Evolutionary conservation across 1,140 invertebrate genomes (phyloP).

Genomic region (Pogonomyrmex barbatus): DNA sequence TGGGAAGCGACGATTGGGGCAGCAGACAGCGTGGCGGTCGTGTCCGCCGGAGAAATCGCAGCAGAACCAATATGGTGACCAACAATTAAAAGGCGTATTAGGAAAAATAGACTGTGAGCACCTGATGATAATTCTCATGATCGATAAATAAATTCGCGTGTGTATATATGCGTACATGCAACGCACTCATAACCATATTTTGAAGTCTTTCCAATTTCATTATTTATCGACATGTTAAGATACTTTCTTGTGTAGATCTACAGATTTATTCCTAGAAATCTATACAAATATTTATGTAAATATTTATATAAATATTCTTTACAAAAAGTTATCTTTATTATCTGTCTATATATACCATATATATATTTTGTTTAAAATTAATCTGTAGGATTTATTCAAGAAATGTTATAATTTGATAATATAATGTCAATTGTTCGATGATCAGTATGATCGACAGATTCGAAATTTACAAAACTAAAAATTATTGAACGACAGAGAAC

Average conservation of each 20-base stretch:
- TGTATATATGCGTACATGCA: neutral
- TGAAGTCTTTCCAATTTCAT: slow-evolving; percentile 36
- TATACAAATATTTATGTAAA: slow-evolving; percentile 26
- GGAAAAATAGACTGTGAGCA: slow-evolving; percentile 57
- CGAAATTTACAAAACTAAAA: neutral
- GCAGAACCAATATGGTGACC: slow-evolving; percentile 77
- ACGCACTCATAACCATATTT: neutral
- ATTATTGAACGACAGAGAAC: neutral
- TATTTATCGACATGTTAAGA: neutral
- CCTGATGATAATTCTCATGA: slow-evolving; percentile 75
- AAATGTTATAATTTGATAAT: neutral
- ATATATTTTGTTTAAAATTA: slow-evolving; percentile 14
- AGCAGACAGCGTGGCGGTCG: slow-evolving; percentile 78
- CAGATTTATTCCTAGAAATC: slow-evolving; percentile 28
- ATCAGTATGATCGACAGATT: neutral
- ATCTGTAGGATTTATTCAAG: slow-evolving; percentile 23
- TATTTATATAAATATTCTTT: slow-evolving; percentile 36
- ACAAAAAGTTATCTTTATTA: neutral
- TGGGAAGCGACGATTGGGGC: slow-evolving; percentile 76
- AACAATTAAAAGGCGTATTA: slow-evolving; percentile 73
- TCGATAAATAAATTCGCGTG: slow-evolving; percentile 34
- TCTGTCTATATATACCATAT: neutral
- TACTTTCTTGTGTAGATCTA: slow-evolving; percentile 17
- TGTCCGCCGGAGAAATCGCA: slow-evolving; percentile 79
- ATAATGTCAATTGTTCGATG: neutral